Evolutionary conservation across 2,888 invertebrate species (phyloP).

Genomic region (Ormyrus pomaceus): DNA sequence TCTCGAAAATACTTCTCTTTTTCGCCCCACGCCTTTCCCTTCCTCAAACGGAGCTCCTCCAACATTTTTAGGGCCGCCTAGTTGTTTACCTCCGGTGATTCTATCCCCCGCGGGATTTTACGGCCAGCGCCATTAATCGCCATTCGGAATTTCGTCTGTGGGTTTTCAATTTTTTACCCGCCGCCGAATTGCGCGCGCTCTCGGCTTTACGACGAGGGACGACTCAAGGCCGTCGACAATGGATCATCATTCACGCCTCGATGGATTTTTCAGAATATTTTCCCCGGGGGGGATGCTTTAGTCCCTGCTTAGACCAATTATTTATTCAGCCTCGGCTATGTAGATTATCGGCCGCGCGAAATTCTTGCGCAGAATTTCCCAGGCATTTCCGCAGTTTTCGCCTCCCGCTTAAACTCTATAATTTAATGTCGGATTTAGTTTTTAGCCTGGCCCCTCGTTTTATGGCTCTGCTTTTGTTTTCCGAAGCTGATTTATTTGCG

Average conservation of each 20-base stretch:
- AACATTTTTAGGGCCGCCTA: constrained; percentile 44
- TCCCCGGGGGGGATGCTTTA: constrained; percentile 31
- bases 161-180: no score
- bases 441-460: no score
- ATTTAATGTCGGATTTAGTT: no score
- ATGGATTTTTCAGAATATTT: constrained; percentile 45
- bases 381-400: no score
- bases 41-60: not conserved
- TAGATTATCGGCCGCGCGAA: not conserved
- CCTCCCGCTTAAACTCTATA: no score
- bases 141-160: no score
- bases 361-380: constrained; percentile 5
- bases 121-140: not conserved
- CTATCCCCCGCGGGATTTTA: not conserved
- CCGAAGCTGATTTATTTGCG: no score
- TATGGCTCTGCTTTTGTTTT: no score
- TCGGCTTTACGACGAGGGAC: no score
- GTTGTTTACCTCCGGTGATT: constrained; percentile 7
- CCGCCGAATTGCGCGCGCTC: no score
- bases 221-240: not conserved
- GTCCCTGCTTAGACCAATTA: constrained; percentile 13
- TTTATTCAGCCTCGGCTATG: not conserved
- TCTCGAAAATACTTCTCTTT: constrained; percentile 36
- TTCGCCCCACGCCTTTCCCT: constrained; percentile 7
- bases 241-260: constrained; percentile 50